Evolutionary conservation across 1,140 invertebrate genomes (phyloP), one percentile per base, ranked within the genome.

Genomic region (Helicoverpa armigera): DNA sequence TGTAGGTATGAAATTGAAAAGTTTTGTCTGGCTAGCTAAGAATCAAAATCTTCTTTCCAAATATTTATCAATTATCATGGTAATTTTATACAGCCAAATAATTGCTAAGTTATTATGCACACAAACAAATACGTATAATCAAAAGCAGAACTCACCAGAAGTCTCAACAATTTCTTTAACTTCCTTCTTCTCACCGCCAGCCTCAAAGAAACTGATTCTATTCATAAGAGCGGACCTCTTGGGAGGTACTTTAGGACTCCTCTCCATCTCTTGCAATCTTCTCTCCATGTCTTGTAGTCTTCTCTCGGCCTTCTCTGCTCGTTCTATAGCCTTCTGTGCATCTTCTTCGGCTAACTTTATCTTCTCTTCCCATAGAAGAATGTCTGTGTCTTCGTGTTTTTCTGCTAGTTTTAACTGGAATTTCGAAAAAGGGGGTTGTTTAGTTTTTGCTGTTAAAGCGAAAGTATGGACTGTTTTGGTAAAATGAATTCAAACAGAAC

Each of bases 301-400:
- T 81, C 83, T 94, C 79, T 97, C 97, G 0, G 96, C 96, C 58
- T 88, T 94, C 82, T 97, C 96, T 0, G 96, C 96, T 82, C 96
- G 90, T 84, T 96, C 94, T 18, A 95, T 82, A 1, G 96, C 96
- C 77, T 96, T 95, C 69, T 96, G 94, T 2, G 97, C 91, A 83
- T 97, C 97, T 5, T 96, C 96, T 86, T 97, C 97, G 0, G 96
- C 96, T 0, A 97, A 86, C 88, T 96, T 96, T 14, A 97, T 92
- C 81, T 97, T 97, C 87, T 97, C 97, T 83, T 97, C 96, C 61
- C 97, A 95, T 10, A 97, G 93, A 67, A 97, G 96, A 29, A 97
- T 96, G 82, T 97, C 96, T 0, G 96, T 96, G 76, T 97, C 96
- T 54, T 96, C 96, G 76, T 97, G 96, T 85, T 96, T 96, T 79